phyloP scores from a whole-genome alignment of 2,888 invertebrate genomes.

The Proisotoma minuta region DNA sequence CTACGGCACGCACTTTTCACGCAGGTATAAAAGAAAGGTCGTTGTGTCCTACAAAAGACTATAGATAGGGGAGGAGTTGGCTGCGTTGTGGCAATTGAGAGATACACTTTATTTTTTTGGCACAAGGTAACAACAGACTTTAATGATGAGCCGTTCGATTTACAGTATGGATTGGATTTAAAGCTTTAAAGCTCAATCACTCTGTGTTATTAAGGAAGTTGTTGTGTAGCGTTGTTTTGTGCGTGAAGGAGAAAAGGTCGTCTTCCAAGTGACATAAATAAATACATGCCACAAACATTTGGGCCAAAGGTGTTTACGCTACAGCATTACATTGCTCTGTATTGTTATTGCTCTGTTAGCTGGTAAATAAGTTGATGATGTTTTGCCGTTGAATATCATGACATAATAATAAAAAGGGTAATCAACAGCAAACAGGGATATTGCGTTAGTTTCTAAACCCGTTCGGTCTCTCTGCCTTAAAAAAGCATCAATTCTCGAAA shows the following conservation, averaged over 20 bases:
- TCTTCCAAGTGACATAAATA: neutral
- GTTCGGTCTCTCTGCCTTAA: too few relatives aligned
- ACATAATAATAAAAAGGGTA: neutral
- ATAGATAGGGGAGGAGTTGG: too few relatives aligned
- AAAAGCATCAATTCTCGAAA: too few relatives aligned
- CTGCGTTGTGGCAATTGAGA: too few relatives aligned
- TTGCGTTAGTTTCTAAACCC: too few relatives aligned
- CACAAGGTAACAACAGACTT: neutral
- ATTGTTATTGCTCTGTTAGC: too few relatives aligned
- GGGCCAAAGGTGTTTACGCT: neutral
- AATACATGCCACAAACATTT: neutral
- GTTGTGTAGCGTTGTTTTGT: neutral
- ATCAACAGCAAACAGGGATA: neutral
- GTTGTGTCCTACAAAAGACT: too few relatives aligned
- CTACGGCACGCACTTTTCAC: too few relatives aligned
- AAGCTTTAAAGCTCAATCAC: neutral
- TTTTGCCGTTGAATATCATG: too few relatives aligned
- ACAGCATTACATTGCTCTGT: too few relatives aligned
- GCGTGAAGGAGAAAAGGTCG: slow-evolving; percentile 5
- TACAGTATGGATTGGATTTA: neutral
- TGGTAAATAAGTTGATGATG: too few relatives aligned
- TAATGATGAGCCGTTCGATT: neutral
- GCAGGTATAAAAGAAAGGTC: too few relatives aligned
- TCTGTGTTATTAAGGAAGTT: neutral
- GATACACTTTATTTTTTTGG: neutral